These are phyloP conservation scores for Pachypanchax playfairii DNA, from an alignment of 2,113 vertebrate genomes.

Conservation along the genomic window DNA sequence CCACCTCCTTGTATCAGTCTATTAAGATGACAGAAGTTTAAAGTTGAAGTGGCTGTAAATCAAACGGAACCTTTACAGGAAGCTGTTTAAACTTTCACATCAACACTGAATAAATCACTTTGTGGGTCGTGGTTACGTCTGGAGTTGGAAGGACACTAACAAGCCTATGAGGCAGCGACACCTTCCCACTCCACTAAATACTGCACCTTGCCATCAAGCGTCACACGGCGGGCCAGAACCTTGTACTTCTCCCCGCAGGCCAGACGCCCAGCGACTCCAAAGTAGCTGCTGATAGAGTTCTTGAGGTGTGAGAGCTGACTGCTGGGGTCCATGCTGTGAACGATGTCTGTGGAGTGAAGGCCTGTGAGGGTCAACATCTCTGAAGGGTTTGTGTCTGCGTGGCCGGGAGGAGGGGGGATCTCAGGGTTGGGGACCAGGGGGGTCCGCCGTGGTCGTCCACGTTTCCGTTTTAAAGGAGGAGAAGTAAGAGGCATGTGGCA, in stretches of 20 bases:
- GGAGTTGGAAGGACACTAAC: constrained; percentile 11
- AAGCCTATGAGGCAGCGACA: constrained; percentile 93
- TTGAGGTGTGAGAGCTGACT: constrained; percentile 94
- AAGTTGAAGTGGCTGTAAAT: too few species aligned
- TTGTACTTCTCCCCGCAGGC: constrained; percentile 97
- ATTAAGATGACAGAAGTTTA: too few species aligned
- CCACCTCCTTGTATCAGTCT: too few species aligned
- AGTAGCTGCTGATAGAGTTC: constrained; percentile 97
- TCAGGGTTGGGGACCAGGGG: constrained; percentile 90
- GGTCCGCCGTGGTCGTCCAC: constrained; percentile 90
- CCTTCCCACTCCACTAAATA: constrained; percentile 99
- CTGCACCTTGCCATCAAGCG: constrained; percentile 97
- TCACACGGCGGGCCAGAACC: constrained; percentile 92
- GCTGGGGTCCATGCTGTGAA: constrained; percentile 92
- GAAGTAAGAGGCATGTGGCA: constrained; percentile 86
- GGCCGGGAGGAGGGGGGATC: constrained; percentile 79
- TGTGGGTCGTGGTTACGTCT: constrained; percentile 36
- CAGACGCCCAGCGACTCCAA: constrained; percentile 96
- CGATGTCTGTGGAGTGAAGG: constrained; percentile 89
- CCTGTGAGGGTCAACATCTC: constrained; percentile 86
- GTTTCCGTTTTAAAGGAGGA: constrained; percentile 86
- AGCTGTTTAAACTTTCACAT: constrained; percentile 41
- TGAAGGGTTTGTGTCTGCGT: too few species aligned
- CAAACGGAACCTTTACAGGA: constrained; percentile 50
- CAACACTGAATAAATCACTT: constrained; percentile 26